Percentiles rank a stretch among this genome's conserved stretches.
Conservation (phyloP, 2,797 vertebrate genomes). For the Pseudochirops corinnae region DNA sequence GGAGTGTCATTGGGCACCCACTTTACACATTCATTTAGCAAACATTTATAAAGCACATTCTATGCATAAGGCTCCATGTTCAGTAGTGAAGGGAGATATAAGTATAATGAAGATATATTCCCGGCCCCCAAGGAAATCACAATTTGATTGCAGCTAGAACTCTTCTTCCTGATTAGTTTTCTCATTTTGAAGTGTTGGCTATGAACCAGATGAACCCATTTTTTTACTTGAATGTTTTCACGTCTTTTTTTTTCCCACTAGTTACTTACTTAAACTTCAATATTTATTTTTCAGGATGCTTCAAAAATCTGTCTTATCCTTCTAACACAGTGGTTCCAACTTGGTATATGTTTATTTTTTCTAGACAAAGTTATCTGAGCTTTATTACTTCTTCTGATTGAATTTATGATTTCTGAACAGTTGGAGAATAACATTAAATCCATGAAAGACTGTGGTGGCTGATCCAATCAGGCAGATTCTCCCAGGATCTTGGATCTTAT, state of each 20-base stretch:
- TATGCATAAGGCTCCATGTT: neutral
- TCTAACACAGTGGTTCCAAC: neutral
- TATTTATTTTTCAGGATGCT: neutral
- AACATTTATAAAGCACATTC: neutral
- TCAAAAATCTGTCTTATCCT: neutral
- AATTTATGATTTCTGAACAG: conserved; percentile 6
- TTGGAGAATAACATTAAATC: conserved; percentile 33
- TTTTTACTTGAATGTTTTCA: neutral
- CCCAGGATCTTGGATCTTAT: neutral
- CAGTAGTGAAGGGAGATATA: neutral
- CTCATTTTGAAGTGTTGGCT: neutral
- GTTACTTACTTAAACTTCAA: conserved; percentile 28
- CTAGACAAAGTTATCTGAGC: conserved; percentile 31
- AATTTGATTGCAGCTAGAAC: neutral
- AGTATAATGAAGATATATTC: neutral
- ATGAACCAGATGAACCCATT: neutral
- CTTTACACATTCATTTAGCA: neutral
- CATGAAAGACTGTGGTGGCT: conserved; percentile 2
- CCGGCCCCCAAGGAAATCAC: neutral
- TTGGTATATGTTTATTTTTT: neutral
- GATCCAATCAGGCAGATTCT: conserved; percentile 14
- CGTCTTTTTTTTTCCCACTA: neutral
- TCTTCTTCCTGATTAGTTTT: neutral
- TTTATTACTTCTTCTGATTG: conserved; percentile 47
- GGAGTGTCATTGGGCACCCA: neutral